Evolutionary conservation across 2,113 vertebrate species (phyloP).

Genomic region (Perca flavescens): DNA sequence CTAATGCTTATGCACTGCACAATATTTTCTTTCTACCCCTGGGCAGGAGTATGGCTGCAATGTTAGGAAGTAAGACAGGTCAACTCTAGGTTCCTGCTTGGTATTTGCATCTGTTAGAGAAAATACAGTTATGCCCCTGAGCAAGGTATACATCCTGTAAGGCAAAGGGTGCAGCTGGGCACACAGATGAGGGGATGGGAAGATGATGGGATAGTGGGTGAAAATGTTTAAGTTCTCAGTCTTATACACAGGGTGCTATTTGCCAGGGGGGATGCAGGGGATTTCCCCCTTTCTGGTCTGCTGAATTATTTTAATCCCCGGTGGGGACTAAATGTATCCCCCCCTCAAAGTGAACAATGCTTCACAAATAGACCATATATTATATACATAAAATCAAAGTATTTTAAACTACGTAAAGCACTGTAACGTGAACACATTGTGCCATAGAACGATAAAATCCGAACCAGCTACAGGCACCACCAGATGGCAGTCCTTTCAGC

Average conservation of each 20-base stretch:
- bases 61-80: slow-evolving; percentile 57
- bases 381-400: too few species aligned
- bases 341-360: too few species aligned
- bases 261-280: too few species aligned
- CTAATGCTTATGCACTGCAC: slow-evolving; percentile 43
- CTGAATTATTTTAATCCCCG: too few species aligned
- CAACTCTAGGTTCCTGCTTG: slow-evolving; percentile 64
- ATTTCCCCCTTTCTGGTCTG: too few species aligned
- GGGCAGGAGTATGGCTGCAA: slow-evolving; percentile 49
- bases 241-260: not conserved
- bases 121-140: slow-evolving; percentile 59
- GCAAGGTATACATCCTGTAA: slow-evolving; percentile 62
- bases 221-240: slow-evolving; percentile 22
- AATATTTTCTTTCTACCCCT: slow-evolving; percentile 63
- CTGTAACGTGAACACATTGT: too few species aligned
- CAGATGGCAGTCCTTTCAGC: too few species aligned
- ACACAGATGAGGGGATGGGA: slow-evolving; percentile 26
- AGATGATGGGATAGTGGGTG: slow-evolving; percentile 6
- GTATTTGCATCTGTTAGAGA: slow-evolving; percentile 59
- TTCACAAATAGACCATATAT: too few species aligned
- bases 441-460: too few species aligned
- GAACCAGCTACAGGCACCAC: too few species aligned
- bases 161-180: slow-evolving; percentile 36
- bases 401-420: too few species aligned
- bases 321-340: too few species aligned